A percentile compares a stretch with the other conserved stretches of the same genome.
Evolutionary conservation across 1,140 invertebrate species (phyloP).

Genomic region (Vanessa tameamea): DNA sequence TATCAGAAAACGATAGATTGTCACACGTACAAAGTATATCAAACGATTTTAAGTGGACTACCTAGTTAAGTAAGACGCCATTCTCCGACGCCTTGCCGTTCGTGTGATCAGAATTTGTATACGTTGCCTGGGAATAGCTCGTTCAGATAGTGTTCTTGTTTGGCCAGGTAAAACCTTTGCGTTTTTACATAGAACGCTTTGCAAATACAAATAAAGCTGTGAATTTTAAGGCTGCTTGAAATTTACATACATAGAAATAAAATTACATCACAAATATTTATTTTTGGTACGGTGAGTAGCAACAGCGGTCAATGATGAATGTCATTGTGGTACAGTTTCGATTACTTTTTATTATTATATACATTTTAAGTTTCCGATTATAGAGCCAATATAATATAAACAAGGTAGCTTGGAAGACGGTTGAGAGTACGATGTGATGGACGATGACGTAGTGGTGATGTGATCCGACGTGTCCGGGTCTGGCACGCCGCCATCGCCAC

Average conservation of each 20-base stretch:
- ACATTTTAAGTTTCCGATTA: not conserved
- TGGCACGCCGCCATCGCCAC: slow-evolving; percentile 21
- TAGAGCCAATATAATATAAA: not conserved
- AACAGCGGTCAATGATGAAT: slow-evolving; percentile 40
- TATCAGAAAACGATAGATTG: slow-evolving; percentile 21
- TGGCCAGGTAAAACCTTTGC: slow-evolving; percentile 70
- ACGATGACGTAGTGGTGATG: slow-evolving; percentile 8
- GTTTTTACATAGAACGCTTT: slow-evolving; percentile 70
- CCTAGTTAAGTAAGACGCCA: slow-evolving; percentile 47
- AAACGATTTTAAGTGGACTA: slow-evolving; percentile 47
- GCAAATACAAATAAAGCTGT: slow-evolving; percentile 74
- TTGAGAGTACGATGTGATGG: not conserved
- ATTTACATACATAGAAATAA: slow-evolving; percentile 67
- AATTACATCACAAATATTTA: slow-evolving; percentile 56
- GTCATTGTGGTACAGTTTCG: not conserved
- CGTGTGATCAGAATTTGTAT: slow-evolving; percentile 78
- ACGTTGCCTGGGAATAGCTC: slow-evolving; percentile 71
- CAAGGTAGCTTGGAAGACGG: not conserved
- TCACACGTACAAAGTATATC: slow-evolving; percentile 33
- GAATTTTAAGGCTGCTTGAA: slow-evolving; percentile 63
- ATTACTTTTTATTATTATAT: not conserved
- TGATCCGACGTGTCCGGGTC: slow-evolving; percentile 45
- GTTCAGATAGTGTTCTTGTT: slow-evolving; percentile 68
- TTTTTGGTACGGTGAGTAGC: slow-evolving; percentile 42
- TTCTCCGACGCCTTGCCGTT: slow-evolving; percentile 50